A percentile compares a stretch with the other conserved stretches of the same genome.
phyloP scores from a whole-genome alignment of 2,113 vertebrate species.

The Lutjanus erythropterus region DNA sequence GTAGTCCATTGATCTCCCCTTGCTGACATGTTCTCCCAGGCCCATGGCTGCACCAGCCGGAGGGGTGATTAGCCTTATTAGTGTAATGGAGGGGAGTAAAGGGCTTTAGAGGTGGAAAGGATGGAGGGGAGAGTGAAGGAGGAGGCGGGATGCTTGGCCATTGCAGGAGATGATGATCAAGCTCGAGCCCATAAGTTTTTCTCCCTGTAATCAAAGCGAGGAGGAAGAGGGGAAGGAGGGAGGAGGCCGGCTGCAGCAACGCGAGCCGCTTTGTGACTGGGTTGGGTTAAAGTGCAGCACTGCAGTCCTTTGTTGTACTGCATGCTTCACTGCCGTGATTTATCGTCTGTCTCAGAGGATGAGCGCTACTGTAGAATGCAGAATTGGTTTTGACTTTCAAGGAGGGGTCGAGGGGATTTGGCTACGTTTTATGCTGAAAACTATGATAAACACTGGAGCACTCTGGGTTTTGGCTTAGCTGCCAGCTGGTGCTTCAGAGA shows the following conservation, averaged over 20 bases:
- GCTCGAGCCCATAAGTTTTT: constrained; percentile 36
- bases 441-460: constrained; percentile 37
- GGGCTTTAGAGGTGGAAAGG: constrained; percentile 71
- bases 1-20: constrained; percentile 81
- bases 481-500: constrained; percentile 44
- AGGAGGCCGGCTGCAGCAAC: constrained; percentile 40
- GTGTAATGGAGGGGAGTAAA: constrained; percentile 80
- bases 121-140: constrained; percentile 43
- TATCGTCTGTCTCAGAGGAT: constrained; percentile 53
- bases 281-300: constrained; percentile 69
- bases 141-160: constrained; percentile 45
- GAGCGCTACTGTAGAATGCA: constrained; percentile 49
- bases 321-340: constrained; percentile 54
- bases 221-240: constrained; percentile 28
- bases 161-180: constrained; percentile 63
- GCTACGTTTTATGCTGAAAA: constrained; percentile 43
- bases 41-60: constrained; percentile 70
- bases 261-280: constrained; percentile 31
- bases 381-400: constrained; percentile 63
- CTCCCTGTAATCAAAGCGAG: constrained; percentile 46
- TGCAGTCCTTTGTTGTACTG: constrained; percentile 62
- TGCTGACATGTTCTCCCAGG: constrained; percentile 76
- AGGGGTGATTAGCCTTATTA: constrained; percentile 83
- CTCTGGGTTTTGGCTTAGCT: constrained; percentile 44
- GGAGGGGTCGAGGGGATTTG: constrained; percentile 40